Base-by-base conservation (phyloP, 2,797 vertebrate species). In the Clarias platycephalus region DNA sequence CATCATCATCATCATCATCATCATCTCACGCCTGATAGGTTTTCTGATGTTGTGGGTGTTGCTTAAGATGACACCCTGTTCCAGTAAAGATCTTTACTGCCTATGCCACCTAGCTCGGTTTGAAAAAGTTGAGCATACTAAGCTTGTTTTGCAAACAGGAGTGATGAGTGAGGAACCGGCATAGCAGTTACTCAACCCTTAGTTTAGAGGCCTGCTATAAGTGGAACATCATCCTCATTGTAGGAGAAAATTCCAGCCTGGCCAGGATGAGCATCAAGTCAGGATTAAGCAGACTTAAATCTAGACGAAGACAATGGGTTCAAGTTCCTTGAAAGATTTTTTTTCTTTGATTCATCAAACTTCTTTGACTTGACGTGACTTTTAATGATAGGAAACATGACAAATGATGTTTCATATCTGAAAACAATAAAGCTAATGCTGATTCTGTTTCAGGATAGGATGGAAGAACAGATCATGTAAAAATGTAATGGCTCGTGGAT, bases 1-100 rank as follows among this genome's bases (percentile, higher is more conserved):
- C 83, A 68, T 67, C 18, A 60, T 70, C 63, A 44, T 79, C 83
- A 68, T 67, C 18, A 58, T 70, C 63, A 44, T 79, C 83, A 68
- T 67, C 18, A 60, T 70, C 63, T 84, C 31, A 78, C 16, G 64
- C 64, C n/a, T 28, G 64, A 70, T 67, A 2, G 75, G 18, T 57
- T 70, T 79, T 70, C 63, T 84, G 75, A 78, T 68, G 34, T 28
- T 3, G 16, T 78, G 31, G 62, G n/a, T 77, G 63, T 31, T 75
- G 58, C 75, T 83, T 22, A 63, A 75, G 70, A 75, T 55, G 68
- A 82, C 68, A 71, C 81, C 34, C 37, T 40, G 40, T 72, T 26
- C 62, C 44, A 83, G 31, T 10, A 26, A 37, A 77, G 55, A 13
- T 13, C 55, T 70, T 82, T 20, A 20, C 71, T 71, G 72, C 63